Evolutionary conservation across 2,797 vertebrate species (phyloP).

Genomic region (Coilia nasus): DNA sequence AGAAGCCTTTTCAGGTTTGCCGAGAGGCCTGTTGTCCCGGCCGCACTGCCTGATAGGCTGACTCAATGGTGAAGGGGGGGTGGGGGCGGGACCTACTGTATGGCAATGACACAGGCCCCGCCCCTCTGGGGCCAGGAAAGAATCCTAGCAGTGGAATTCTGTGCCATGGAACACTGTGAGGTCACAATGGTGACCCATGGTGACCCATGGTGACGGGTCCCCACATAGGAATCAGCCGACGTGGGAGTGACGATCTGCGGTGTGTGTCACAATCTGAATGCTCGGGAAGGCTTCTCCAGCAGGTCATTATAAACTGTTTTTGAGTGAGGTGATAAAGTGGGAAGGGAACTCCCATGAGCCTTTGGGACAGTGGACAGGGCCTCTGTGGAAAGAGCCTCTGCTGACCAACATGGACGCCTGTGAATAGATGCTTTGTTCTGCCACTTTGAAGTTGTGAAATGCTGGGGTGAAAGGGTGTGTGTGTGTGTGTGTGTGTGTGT

Average conservation of each 20-base stretch:
- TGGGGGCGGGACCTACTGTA: background rate
- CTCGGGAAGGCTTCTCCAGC: background rate
- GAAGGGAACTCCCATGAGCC: constrained; percentile 1
- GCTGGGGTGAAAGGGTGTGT: background rate
- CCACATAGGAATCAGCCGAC: background rate
- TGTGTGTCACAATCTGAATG: background rate
- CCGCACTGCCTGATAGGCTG: constrained; percentile 15
- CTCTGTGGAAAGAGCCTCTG: background rate
- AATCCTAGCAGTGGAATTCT: background rate
- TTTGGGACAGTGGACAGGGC: background rate
- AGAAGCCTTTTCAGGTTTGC: constrained; percentile 26
- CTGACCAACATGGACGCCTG: background rate
- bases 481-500: background rate
- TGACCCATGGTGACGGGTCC: background rate
- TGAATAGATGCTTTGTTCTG: background rate
- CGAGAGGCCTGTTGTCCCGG: background rate
- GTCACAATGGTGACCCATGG: constrained; percentile 3
- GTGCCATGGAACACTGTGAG: background rate
- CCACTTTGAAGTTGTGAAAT: background rate
- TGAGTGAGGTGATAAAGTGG: background rate
- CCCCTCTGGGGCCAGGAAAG: constrained; percentile 23
- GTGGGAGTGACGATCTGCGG: background rate
- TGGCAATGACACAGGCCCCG: background rate
- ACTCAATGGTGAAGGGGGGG: background rate
- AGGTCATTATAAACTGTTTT: background rate